phyloP scores from a whole-genome alignment of 2,888 invertebrate species.

The Girardia tigrina region DNA sequence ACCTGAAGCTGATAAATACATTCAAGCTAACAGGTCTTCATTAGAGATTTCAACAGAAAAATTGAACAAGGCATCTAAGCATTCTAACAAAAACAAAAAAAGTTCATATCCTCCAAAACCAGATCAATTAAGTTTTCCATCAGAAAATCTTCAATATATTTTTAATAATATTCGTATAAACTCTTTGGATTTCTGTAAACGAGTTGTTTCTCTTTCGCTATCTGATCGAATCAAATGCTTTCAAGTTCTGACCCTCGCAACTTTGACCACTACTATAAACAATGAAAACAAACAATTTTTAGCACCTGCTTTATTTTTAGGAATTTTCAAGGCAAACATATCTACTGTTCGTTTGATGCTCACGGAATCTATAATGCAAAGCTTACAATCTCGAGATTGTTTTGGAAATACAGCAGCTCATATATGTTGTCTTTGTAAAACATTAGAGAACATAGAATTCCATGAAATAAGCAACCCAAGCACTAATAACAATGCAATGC shows the following conservation, averaged over 20 bases:
- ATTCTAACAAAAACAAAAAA: background rate
- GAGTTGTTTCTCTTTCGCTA: background rate
- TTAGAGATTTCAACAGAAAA: background rate
- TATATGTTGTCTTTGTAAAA: background rate
- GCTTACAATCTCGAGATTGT: background rate
- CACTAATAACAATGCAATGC: background rate
- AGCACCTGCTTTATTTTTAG: background rate
- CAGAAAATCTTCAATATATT: background rate
- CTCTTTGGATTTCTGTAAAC: background rate
- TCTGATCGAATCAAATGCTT: background rate
- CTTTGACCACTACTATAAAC: background rate
- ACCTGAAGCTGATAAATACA: background rate
- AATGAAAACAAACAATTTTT: constrained; percentile 11
- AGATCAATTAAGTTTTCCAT: background rate
- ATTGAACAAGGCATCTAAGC: background rate
- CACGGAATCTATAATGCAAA: background rate
- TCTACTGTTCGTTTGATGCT: background rate
- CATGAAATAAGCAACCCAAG: background rate
- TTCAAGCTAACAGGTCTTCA: background rate
- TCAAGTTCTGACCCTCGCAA: background rate
- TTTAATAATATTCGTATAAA: background rate
- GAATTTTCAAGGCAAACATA: background rate
- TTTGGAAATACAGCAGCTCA: constrained; percentile 14
- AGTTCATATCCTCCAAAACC: background rate
- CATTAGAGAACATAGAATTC: background rate